Evolutionary conservation across 2,797 vertebrate genomes (phyloP).

Genomic region (Babyrousa celebensis): DNA sequence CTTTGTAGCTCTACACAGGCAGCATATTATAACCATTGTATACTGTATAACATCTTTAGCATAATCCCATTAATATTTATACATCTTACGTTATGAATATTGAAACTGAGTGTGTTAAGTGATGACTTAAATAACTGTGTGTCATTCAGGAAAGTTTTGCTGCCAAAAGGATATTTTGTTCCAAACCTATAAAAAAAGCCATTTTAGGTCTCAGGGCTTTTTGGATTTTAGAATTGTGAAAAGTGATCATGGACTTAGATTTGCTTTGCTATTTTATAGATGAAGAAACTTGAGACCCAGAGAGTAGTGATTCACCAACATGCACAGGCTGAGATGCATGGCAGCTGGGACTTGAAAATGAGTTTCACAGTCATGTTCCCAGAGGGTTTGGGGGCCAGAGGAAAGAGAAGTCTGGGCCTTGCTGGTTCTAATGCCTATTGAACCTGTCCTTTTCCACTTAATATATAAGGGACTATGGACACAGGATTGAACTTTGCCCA

Average conservation of each 20-base stretch:
- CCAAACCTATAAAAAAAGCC: background rate
- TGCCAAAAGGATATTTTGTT: background rate
- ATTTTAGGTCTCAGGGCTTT: background rate
- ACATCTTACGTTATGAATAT: background rate
- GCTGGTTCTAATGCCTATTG: background rate
- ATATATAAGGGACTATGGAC: background rate
- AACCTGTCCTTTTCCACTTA: background rate
- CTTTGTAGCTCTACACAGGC: background rate
- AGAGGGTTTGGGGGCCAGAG: background rate
- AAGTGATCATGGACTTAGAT: background rate
- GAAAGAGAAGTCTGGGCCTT: background rate
- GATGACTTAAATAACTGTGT: background rate
- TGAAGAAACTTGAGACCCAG: background rate
- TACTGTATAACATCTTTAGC: background rate
- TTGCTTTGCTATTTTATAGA: background rate
- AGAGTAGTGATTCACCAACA: background rate
- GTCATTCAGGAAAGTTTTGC: background rate
- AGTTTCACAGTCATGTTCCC: rapidly evolving
- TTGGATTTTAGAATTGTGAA: background rate
- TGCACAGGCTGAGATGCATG: background rate
- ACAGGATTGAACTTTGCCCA: background rate
- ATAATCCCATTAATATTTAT: background rate
- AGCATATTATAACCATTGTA: background rate
- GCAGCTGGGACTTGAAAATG: background rate
- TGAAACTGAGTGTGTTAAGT: background rate